A percentile compares a stretch with the other conserved stretches of the same genome.
phyloP scores from a whole-genome alignment of 37 sponge, comb jelly and placozoan genomes.

The Hexactinellida sp. region DNA sequence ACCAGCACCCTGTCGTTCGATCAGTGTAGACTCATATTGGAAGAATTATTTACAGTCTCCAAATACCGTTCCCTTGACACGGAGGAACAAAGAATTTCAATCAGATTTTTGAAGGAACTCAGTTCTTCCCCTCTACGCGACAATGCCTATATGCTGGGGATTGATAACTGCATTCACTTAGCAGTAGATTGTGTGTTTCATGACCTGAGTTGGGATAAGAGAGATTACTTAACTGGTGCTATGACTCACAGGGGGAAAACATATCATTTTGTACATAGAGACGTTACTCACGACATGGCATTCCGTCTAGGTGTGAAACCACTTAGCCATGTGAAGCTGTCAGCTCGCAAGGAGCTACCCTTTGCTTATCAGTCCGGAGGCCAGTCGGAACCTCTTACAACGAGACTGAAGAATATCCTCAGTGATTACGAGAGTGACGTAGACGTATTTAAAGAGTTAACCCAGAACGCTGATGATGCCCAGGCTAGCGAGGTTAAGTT shows the following conservation, averaged over 20 bases:
- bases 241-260: neutral
- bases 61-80: neutral
- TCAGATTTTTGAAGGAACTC: neutral
- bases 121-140: neutral
- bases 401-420: slow-evolving; percentile 38
- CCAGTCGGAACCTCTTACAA: slow-evolving; percentile 29
- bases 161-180: neutral
- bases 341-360: neutral
- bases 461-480: slow-evolving; percentile 89
- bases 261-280: neutral
- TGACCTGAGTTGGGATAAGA: neutral
- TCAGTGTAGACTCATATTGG: neutral
- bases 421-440: slow-evolving; percentile 46
- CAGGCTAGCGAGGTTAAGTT: slow-evolving; percentile 58
- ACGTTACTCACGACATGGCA: neutral
- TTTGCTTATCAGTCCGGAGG: neutral
- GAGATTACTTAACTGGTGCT: neutral
- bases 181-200: neutral
- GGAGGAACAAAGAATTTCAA: neutral
- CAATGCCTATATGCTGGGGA: neutral
- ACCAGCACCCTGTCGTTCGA: neutral
- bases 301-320: neutral
- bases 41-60: neutral
- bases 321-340: neutral
- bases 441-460: slow-evolving; percentile 68